Base-by-base conservation (phyloP, 1,140 invertebrate genomes). In the Hycleus phaleratus region DNA sequence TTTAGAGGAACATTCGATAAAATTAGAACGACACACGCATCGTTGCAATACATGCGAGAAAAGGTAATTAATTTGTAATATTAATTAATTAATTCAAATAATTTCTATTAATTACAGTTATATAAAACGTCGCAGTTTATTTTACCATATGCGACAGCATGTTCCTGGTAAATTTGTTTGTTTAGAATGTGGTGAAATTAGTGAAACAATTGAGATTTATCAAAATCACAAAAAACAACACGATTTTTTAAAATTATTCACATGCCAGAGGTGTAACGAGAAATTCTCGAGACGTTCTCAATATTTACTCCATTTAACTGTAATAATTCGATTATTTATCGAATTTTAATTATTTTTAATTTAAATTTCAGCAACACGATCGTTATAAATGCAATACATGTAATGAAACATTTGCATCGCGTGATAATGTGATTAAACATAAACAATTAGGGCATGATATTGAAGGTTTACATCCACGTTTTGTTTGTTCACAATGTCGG, bases 301-400 rank as follows among this genome's bases (percentile, higher is more conserved):
- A 42, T 75, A 73, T 63, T 50, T 73, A 4, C 63, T 65, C 25
- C 74, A 76, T 56, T 69, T 76, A 26, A 60, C 60, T 38, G 61
- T 63, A 56, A 26, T 18, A 18, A 18, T 18, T 18, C 18, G 18
- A 18, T 18, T 18, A 18, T 18, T 18, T 18, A 18, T 18, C 18
- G 18, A 18, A 18, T 18, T 18, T 18, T 18, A 18, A 18, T 18
- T 18, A 18, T 18, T 18, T 18, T 18, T 1, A 18, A 2, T 18
- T 18, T 18, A 18, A 32, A 48, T 38, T 59, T 49, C 66, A 74
- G 45, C 72, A 73, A 62, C 73, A 75, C 53, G 64, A 73, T 51
- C 72, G 68, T 49, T 68, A 74, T 39, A 73, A 73, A 59, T 75
- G 73, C 61, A 45, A 70, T 3, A 68, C 65, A 0, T 75, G 73